phyloP scores from a whole-genome alignment of 2,113 vertebrate genomes.

The Sinocyclocheilus anshuiensis region DNA sequence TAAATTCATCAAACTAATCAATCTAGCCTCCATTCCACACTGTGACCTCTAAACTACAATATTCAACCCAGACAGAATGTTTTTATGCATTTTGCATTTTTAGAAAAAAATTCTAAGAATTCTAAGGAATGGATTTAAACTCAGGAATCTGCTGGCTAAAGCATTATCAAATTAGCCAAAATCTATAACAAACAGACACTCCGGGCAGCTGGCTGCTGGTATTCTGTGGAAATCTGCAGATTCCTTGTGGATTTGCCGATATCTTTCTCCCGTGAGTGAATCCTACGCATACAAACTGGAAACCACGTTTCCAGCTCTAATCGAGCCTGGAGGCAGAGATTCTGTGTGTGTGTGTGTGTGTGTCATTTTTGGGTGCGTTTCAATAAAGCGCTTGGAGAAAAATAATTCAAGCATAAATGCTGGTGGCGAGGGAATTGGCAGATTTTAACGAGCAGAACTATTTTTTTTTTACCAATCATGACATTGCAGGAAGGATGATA shows the following conservation, averaged over 20 bases:
- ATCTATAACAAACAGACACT: background rate
- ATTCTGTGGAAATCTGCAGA: background rate
- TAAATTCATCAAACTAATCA: background rate
- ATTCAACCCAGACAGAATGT: too few relatives aligned
- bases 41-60: too few relatives aligned
- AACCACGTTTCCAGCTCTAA: conserved; percentile 53
- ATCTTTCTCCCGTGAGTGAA: background rate
- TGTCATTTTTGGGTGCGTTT: conserved; percentile 61
- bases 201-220: background rate
- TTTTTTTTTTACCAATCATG: background rate
- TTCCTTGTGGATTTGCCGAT: background rate
- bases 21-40: too few relatives aligned
- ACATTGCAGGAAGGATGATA: background rate
- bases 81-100: background rate
- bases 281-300: background rate
- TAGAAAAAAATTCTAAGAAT: too few relatives aligned
- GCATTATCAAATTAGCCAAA: background rate
- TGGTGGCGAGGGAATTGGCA: conserved; percentile 44
- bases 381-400: conserved; percentile 60
- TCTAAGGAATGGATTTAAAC: background rate
- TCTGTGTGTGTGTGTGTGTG: conserved; percentile 7
- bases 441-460: background rate
- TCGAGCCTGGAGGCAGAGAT: conserved; percentile 54
- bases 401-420: conserved; percentile 39
- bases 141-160: background rate